phyloP scores from a whole-genome alignment of 2,888 invertebrate genomes.

The Agapostemon virescens region DNA sequence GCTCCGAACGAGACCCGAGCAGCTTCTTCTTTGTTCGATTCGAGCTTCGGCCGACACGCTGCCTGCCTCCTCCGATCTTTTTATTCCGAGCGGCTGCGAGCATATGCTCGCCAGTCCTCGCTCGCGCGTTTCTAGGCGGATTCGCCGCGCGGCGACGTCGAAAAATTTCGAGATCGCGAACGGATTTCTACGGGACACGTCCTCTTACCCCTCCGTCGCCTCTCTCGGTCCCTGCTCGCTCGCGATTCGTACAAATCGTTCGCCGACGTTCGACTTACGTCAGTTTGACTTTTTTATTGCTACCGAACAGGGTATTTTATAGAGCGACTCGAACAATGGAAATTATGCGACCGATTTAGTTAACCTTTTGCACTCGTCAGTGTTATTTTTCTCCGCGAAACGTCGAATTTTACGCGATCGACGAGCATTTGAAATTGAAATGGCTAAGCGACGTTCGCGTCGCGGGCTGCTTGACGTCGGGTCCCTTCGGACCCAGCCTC shows the following conservation, averaged over 20 bases:
- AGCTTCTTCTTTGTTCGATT: conserved; percentile 39
- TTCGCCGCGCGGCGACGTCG: conserved; percentile 6
- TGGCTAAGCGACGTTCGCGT: conserved; percentile 3
- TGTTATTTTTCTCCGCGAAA: conserved; percentile 1
- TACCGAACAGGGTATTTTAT: conserved; percentile 15
- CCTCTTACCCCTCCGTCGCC: too few relatives aligned
- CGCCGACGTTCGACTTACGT: background rate
- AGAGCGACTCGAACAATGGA: conserved; percentile 38
- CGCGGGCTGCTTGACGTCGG: background rate
- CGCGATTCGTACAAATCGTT: background rate
- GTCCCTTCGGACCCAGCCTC: too few relatives aligned
- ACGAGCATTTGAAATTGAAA: conserved; percentile 46
- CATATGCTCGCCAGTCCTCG: conserved; percentile 45
- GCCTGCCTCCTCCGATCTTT: conserved; percentile 33
- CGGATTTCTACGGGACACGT: background rate
- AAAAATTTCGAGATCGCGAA: conserved; percentile 19
- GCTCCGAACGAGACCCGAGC: conserved; percentile 22
- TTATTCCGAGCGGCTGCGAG: conserved; percentile 52
- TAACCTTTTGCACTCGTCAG: conserved; percentile 42
- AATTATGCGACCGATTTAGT: conserved; percentile 42
- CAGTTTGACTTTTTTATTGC: background rate
- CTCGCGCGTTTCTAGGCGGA: conserved; percentile 35
- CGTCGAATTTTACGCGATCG: conserved; percentile 29
- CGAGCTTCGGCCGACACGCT: conserved; percentile 4
- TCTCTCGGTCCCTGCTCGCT: background rate